phyloP scores from a whole-genome alignment of 2,113 vertebrate species.

The Echinops telfairi region DNA sequence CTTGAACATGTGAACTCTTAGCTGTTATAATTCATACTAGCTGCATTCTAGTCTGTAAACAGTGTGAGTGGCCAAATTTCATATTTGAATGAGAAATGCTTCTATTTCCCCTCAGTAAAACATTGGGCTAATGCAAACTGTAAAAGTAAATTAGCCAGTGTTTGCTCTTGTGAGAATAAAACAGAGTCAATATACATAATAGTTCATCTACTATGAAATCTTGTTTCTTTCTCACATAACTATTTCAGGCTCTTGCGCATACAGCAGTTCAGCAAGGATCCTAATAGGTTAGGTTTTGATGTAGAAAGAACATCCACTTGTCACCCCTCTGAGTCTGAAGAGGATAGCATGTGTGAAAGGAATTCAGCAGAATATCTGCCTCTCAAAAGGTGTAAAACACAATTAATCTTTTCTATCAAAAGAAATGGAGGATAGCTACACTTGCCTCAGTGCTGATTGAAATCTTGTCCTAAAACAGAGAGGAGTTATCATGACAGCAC shows the following conservation, averaged over 20 bases:
- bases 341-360: background rate
- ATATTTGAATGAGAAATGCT: conserved; percentile 51
- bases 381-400: conserved; percentile 48
- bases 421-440: background rate
- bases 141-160: background rate
- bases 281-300: conserved; percentile 30
- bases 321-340: background rate
- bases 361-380: conserved; percentile 49
- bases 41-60: background rate
- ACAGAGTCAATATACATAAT: background rate
- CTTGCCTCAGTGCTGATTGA: conserved; percentile 12
- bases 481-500: conserved; percentile 15
- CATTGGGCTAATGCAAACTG: background rate
- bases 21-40: background rate
- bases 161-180: conserved; percentile 24
- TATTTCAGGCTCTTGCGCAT: background rate
- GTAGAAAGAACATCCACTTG: background rate
- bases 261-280: background rate
- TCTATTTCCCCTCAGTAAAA: conserved; percentile 33
- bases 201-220: background rate
- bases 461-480: conserved; percentile 66
- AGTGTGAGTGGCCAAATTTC: background rate
- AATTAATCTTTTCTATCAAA: conserved; percentile 57
- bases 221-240: background rate
- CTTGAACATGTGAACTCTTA: conserved; percentile 41